phyloP scores from a whole-genome alignment of 2,888 invertebrate genomes.

The Trichogramma dendrolimi region DNA sequence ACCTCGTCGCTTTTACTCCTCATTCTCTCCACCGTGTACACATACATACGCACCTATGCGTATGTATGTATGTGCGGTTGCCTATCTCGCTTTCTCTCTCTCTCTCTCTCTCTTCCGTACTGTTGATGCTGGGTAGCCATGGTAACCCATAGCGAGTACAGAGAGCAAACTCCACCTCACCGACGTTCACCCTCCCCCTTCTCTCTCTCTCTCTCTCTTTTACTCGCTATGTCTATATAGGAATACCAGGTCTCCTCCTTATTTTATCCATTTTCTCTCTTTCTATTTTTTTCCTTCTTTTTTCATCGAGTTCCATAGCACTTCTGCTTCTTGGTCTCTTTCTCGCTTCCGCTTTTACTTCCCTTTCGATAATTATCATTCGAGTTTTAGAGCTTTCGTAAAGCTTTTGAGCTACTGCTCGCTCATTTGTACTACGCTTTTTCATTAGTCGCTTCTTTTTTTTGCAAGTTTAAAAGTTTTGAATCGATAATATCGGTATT shows the following conservation, averaged over 20 bases:
- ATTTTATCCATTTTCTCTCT: too few species aligned
- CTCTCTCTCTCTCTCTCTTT: slow-evolving; percentile 9
- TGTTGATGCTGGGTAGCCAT: slow-evolving; percentile 45
- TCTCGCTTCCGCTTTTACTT: slow-evolving; percentile 20
- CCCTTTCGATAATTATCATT: slow-evolving; percentile 38
- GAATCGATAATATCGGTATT: too few species aligned
- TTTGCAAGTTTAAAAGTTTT: too few species aligned
- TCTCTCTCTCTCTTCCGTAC: slow-evolving; percentile 2
- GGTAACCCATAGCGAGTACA: slow-evolving; percentile 41
- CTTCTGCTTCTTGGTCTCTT: slow-evolving; percentile 19
- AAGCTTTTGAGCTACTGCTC: slow-evolving; percentile 13
- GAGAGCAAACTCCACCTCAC: slow-evolving; percentile 26
- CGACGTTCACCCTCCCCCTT: slow-evolving; percentile 21
- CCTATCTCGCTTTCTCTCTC: slow-evolving; percentile 24
- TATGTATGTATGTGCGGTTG: neutral
- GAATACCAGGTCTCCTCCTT: too few species aligned
- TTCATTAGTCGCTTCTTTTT: too few species aligned
- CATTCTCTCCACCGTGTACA: too few species aligned
- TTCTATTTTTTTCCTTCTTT: too few species aligned
- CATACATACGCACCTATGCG: too few species aligned
- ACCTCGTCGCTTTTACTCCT: slow-evolving; percentile 39
- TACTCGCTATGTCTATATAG: too few species aligned
- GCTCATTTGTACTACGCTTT: too few species aligned
- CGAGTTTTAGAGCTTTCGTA: slow-evolving; percentile 29
- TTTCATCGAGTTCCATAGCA: too few species aligned